Percentiles rank a stretch among this genome's conserved stretches.
These are phyloP conservation scores for Drosophila putrida DNA, from an alignment of 2,888 invertebrate species.

Conservation along the genomic window DNA sequence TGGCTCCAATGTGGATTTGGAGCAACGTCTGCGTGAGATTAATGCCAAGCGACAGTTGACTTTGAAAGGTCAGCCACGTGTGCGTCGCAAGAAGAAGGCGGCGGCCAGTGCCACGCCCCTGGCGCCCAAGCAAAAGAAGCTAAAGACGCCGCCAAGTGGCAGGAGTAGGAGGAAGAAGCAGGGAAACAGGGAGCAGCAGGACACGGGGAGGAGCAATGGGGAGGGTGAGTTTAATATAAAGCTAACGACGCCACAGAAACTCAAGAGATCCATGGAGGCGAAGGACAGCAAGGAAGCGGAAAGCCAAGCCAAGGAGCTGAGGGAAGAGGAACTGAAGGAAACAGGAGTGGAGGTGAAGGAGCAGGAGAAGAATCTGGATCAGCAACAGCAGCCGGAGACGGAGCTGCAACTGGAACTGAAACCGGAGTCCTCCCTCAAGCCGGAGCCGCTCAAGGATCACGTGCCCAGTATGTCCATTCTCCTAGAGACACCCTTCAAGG, in stretches of 20 bases:
- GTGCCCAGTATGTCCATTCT: conserved; percentile 82
- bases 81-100: conserved; percentile 33
- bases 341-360: no score
- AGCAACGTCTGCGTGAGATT: conserved; percentile 81
- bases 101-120: conserved; percentile 15
- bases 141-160: conserved; percentile 1
- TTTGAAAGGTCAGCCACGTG: conserved; percentile 27
- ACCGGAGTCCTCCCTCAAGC: not conserved
- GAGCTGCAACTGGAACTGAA: not conserved
- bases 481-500: conserved; percentile 88
- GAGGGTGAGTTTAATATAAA: conserved; percentile 71
- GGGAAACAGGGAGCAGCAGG: not conserved
- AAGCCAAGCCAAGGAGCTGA: not conserved
- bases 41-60: conserved; percentile 66
- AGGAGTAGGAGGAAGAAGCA: conserved; percentile 21
- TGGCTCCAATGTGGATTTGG: conserved; percentile 72
- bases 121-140: conserved; percentile 20
- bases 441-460: conserved; percentile 24
- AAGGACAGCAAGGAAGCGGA: not conserved
- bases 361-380: no score
- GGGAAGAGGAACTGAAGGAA: not conserved
- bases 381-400: not conserved
- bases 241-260: conserved; percentile 71
- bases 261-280: conserved; percentile 7
- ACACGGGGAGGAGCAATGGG: not conserved